Evolutionary conservation across 2,113 vertebrate genomes (phyloP).

Genomic region (Dinomys branickii): DNA sequence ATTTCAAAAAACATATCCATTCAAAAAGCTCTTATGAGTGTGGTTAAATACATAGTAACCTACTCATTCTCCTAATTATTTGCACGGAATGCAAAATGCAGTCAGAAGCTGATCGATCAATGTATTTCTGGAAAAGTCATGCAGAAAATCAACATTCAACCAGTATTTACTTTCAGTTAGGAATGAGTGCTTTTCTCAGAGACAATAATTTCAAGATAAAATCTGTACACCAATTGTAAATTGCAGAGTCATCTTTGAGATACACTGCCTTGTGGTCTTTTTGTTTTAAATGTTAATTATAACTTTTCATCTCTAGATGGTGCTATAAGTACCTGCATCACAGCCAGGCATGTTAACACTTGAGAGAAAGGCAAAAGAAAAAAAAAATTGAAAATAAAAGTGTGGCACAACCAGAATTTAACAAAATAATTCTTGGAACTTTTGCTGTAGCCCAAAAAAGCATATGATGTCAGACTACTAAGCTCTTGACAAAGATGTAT

Average conservation of each 20-base stretch:
- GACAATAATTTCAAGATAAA: slow-evolving; percentile 78
- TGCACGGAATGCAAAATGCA: slow-evolving; percentile 75
- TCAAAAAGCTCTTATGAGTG: slow-evolving; percentile 76
- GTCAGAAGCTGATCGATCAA: slow-evolving; percentile 76
- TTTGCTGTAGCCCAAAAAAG: slow-evolving; percentile 54
- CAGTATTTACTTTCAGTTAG: slow-evolving; percentile 82
- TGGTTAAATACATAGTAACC: slow-evolving; percentile 75
- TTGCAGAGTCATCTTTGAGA: slow-evolving; percentile 65
- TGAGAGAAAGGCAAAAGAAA: slow-evolving; percentile 53
- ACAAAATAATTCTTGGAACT: slow-evolving; percentile 35
- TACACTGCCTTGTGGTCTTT: not conserved
- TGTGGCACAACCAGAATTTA: slow-evolving; percentile 31
- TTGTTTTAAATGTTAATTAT: slow-evolving; percentile 48
- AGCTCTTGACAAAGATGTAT: slow-evolving; percentile 56
- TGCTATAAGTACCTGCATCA: slow-evolving; percentile 84
- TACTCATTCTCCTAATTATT: slow-evolving; percentile 82
- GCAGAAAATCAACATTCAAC: slow-evolving; percentile 74
- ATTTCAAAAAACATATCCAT: slow-evolving; percentile 68
- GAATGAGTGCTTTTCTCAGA: slow-evolving; percentile 74
- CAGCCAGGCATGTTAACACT: not conserved
- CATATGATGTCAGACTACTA: slow-evolving; percentile 62
- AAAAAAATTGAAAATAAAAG: slow-evolving; percentile 36
- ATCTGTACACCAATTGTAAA: slow-evolving; percentile 73
- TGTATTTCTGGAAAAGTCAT: slow-evolving; percentile 79
- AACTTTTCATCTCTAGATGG: slow-evolving; percentile 87